A percentile compares a stretch with the other conserved stretches of the same genome.
Conservation (phyloP, 1,140 invertebrate species). For the Rhopalosiphum padi region DNA sequence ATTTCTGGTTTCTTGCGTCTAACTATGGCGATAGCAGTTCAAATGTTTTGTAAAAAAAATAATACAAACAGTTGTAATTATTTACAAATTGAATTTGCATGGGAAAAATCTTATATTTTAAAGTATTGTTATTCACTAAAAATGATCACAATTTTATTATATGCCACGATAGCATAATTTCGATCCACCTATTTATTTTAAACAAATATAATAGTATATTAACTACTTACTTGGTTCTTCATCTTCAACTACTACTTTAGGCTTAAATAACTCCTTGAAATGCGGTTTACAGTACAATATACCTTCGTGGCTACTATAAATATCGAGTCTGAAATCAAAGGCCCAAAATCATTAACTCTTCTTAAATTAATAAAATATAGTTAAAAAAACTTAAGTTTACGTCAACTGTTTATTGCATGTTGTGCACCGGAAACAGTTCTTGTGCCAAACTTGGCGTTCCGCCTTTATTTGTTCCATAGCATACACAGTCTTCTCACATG, state of each 20-base stretch:
- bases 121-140: neutral
- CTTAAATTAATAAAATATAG: neutral
- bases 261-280: slow-evolving; percentile 89
- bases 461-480: slow-evolving; percentile 94
- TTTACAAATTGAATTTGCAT: slow-evolving; percentile 5
- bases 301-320: slow-evolving; percentile 88
- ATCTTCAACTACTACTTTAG: slow-evolving; percentile 81
- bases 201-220: neutral
- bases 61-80: slow-evolving; percentile 23
- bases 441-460: slow-evolving; percentile 86
- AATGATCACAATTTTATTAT: neutral
- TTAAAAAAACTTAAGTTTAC: slow-evolving; percentile 66
- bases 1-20: slow-evolving; percentile 80
- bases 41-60: slow-evolving; percentile 38
- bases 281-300: slow-evolving; percentile 91
- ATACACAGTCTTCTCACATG: slow-evolving; percentile 87
- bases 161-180: neutral
- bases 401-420: slow-evolving; percentile 89
- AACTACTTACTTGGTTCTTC: slow-evolving; percentile 71
- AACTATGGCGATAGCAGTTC: slow-evolving; percentile 63
- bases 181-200: neutral
- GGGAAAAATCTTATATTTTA: neutral
- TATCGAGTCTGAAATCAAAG: slow-evolving; percentile 76
- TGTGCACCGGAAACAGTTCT: slow-evolving; percentile 88
- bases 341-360: slow-evolving; percentile 21